phyloP scores from a whole-genome alignment of 2,113 vertebrate species.

The Candoia aspera region DNA sequence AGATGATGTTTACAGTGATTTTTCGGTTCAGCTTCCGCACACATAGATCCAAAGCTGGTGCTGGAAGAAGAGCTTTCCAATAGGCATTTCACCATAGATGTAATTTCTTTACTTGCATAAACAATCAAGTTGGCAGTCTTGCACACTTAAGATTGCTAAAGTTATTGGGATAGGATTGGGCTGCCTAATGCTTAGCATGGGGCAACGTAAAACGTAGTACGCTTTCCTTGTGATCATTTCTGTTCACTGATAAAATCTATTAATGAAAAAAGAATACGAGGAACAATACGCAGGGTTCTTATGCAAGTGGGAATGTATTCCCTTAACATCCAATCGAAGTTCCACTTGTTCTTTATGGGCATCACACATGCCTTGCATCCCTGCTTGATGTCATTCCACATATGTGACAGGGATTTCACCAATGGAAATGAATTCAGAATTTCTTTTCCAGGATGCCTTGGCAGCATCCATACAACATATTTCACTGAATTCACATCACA shows the following conservation, averaged over 20 bases:
- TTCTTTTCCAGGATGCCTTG: conserved; percentile 2
- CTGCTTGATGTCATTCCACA: neutral
- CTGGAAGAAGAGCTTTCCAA: neutral
- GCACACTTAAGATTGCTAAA: neutral
- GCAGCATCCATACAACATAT: neutral
- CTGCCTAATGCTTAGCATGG: neutral
- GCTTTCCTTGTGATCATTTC: neutral
- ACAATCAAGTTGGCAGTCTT: conserved; percentile 39
- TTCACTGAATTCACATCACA: neutral
- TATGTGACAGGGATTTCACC: neutral
- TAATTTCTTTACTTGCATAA: conserved; percentile 25
- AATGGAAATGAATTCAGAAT: neutral
- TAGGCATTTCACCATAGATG: neutral
- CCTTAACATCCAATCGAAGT: neutral
- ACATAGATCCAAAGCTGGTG: conserved; percentile 4
- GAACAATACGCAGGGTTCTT: conserved; percentile 31
- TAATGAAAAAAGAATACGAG: conserved; percentile 11
- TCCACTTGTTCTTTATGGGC: neutral
- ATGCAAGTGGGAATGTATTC: neutral
- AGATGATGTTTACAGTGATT: conserved; percentile 5
- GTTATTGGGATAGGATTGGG: neutral
- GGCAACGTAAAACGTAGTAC: conserved; percentile 40
- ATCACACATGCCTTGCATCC: neutral
- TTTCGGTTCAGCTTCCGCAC: neutral
- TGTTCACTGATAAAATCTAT: conserved; percentile 34